Conservation (phyloP, 1,140 invertebrate genomes). For the Eurosta solidaginis region DNA sequence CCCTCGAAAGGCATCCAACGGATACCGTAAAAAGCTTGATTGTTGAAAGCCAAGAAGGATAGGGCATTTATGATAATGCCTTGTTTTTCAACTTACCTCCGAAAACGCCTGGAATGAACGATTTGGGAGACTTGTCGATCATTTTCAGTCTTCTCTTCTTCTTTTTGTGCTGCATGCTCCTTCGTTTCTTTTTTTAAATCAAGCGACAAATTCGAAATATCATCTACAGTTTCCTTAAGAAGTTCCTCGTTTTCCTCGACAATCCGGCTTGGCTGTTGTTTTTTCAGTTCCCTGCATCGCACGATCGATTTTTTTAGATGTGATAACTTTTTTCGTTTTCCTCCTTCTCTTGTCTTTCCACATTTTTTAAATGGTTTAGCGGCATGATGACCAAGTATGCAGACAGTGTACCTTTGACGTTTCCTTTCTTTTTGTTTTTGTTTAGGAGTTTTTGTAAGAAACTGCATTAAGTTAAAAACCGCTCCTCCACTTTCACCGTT, state of each 20-base stretch:
- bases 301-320: constrained; percentile 45
- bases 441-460: constrained; percentile 32
- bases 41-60: no score
- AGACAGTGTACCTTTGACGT: constrained; percentile 30
- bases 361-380: background rate
- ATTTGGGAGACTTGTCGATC: background rate
- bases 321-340: constrained; percentile 40
- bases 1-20: no score
- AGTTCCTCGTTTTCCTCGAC: background rate
- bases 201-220: background rate
- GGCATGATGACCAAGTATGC: constrained; percentile 2
- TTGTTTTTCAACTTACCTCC: constrained; percentile 48
- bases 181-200: background rate
- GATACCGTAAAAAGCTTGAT: no score
- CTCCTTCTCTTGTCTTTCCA: constrained; percentile 41
- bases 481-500: background rate
- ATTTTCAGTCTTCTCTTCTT: background rate
- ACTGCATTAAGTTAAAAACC: constrained; percentile 42
- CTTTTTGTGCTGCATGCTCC: background rate
- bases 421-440: constrained; percentile 30
- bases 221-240: constrained; percentile 31
- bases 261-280: background rate
- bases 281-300: constrained; percentile 37
- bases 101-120: constrained; percentile 49
- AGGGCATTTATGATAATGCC: no score